Percentiles rank a stretch among this genome's conserved stretches.
These are phyloP conservation scores for Syngnathoides biaculeatus DNA, from an alignment of 2,113 vertebrate genomes.

Conservation along the genomic window DNA sequence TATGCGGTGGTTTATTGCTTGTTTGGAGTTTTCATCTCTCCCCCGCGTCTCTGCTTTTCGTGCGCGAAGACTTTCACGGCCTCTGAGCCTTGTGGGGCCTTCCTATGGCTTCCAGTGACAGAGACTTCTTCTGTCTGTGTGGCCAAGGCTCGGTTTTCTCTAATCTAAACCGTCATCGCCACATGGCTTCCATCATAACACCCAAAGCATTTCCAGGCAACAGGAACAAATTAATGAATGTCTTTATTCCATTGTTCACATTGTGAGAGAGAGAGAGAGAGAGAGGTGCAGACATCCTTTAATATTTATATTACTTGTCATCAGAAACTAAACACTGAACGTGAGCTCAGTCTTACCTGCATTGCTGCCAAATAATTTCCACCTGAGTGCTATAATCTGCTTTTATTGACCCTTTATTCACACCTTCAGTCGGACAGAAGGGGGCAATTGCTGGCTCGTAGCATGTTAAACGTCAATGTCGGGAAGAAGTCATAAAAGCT, in stretches of 20 bases:
- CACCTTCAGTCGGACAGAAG: slow-evolving; percentile 37
- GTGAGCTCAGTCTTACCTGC: slow-evolving; percentile 67
- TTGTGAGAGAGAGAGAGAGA: slow-evolving; percentile 20
- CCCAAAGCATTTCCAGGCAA: slow-evolving; percentile 59
- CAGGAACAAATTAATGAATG: slow-evolving; percentile 75
- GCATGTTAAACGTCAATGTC: slow-evolving; percentile 50
- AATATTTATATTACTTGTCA: slow-evolving; percentile 21
- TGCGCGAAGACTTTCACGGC: slow-evolving; percentile 34
- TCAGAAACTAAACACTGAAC: slow-evolving; percentile 36
- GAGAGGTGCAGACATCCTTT: slow-evolving; percentile 21
- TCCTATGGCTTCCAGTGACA: slow-evolving; percentile 56
- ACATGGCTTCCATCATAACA: slow-evolving; percentile 71
- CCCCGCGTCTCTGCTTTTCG: slow-evolving; percentile 15
- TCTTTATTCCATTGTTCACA: slow-evolving; percentile 46
- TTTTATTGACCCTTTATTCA: slow-evolving; percentile 60
- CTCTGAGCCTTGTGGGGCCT: slow-evolving; percentile 39
- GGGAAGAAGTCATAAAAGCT: slow-evolving; percentile 54
- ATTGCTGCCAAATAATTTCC: slow-evolving; percentile 64
- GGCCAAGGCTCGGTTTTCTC: slow-evolving; percentile 43
- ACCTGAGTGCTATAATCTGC: slow-evolving; percentile 57
- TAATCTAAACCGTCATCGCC: slow-evolving; percentile 67
- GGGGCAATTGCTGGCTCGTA: slow-evolving; percentile 35
- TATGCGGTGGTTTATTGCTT: slow-evolving; percentile 25
- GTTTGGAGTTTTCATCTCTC: slow-evolving; percentile 20
- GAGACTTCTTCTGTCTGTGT: slow-evolving; percentile 64